Conservation (phyloP, 1,140 invertebrate species). For the Chrysopa pallens region DNA sequence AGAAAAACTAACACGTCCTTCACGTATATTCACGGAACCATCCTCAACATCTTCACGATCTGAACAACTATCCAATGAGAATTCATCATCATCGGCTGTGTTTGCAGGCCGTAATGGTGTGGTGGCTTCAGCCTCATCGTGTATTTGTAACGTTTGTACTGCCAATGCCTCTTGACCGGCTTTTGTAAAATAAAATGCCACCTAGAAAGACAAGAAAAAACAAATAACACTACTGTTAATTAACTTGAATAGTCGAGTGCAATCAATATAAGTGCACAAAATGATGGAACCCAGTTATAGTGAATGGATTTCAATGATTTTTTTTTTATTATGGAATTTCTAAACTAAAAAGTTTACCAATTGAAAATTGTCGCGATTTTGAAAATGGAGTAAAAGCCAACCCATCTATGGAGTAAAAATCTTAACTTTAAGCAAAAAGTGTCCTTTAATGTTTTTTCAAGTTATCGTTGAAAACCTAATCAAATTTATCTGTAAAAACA, state of each 20-base stretch:
- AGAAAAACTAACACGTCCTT: neutral
- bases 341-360: too few relatives aligned
- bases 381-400: too few relatives aligned
- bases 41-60: conserved; percentile 9
- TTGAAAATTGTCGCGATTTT: too few relatives aligned
- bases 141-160: neutral
- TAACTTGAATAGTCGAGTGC: conserved; percentile 1
- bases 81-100: conserved; percentile 10
- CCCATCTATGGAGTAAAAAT: neutral
- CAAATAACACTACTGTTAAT: neutral
- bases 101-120: conserved; percentile 11
- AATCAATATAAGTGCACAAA: conserved; percentile 5
- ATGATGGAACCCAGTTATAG: neutral
- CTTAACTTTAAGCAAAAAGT: neutral
- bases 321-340: too few relatives aligned
- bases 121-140: conserved; percentile 10
- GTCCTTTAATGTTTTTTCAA: neutral
- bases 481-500: too few relatives aligned
- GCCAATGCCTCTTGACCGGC: neutral
- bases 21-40: conserved; percentile 1
- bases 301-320: too few relatives aligned
- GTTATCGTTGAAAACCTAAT: too few relatives aligned
- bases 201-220: neutral
- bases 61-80: conserved; percentile 6
- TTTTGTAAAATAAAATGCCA: neutral